These are phyloP conservation scores for Oligia fasciuncula DNA, from an alignment of 2,888 invertebrate genomes.

Conservation along the genomic window DNA sequence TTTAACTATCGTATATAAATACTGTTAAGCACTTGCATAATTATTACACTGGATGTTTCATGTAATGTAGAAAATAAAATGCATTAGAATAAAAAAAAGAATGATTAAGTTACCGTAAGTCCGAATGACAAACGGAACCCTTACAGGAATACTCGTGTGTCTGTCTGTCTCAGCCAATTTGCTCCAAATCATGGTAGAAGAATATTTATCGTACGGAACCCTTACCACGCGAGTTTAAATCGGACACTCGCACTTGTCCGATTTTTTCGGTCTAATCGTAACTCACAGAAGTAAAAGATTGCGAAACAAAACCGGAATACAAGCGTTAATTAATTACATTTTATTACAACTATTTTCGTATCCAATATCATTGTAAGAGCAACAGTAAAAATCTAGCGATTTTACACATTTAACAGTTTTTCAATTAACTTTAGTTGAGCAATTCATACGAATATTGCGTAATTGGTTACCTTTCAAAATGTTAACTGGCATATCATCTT, in stretches of 20 bases:
- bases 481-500: slow-evolving; percentile 33
- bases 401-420: slow-evolving; percentile 31
- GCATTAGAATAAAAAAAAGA: too few relatives aligned
- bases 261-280: background rate
- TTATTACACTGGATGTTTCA: too few relatives aligned
- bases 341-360: slow-evolving; percentile 27
- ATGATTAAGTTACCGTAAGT: too few relatives aligned
- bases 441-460: slow-evolving; percentile 33
- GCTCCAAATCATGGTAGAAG: background rate
- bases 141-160: background rate
- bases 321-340: slow-evolving; percentile 1
- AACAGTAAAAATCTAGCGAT: slow-evolving; percentile 29
- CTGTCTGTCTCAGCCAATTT: too few relatives aligned
- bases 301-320: slow-evolving; percentile 8
- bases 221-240: background rate
- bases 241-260: background rate
- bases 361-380: slow-evolving; percentile 20
- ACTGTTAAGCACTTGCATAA: too few relatives aligned
- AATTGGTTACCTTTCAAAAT: slow-evolving; percentile 32
- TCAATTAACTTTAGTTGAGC: slow-evolving; percentile 49
- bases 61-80: too few relatives aligned
- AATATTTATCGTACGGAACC: background rate
- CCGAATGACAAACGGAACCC: background rate
- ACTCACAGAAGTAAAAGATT: background rate
- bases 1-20: too few relatives aligned